Evolutionary conservation across 2,113 vertebrate species (phyloP).

Genomic region (Nothocercus julius): DNA sequence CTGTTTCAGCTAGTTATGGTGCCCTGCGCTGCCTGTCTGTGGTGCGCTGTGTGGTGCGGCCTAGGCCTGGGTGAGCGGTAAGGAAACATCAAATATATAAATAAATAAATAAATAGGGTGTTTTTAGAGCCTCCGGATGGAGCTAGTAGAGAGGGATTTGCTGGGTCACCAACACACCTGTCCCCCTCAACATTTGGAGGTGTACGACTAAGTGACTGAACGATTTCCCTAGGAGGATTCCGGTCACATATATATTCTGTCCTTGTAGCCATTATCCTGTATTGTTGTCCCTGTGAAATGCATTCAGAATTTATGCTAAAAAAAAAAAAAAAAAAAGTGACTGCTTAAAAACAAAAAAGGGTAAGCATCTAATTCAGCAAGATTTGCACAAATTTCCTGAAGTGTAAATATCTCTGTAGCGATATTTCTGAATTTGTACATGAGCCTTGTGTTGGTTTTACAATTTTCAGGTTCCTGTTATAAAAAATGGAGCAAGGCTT

Average conservation of each 20-base stretch:
- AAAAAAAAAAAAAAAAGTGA: not conserved
- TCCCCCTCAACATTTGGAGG: not conserved
- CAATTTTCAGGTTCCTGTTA: not conserved
- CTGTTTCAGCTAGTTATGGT: not conserved
- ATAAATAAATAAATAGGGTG: not conserved
- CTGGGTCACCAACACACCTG: not conserved
- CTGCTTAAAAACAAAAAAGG: not conserved
- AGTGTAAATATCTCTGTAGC: not conserved
- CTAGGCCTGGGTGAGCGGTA: too few species aligned
- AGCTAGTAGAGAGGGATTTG: slow-evolving; percentile 31
- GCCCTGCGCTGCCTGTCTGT: not conserved
- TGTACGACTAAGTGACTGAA: not conserved
- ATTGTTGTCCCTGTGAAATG: not conserved
- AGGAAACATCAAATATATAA: too few species aligned
- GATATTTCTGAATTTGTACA: not conserved
- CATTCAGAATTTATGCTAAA: not conserved
- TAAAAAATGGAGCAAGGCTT: not conserved
- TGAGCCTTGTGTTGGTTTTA: not conserved
- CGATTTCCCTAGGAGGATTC: not conserved
- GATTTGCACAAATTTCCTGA: not conserved
- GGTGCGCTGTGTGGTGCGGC: not conserved
- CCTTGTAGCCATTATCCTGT: not conserved
- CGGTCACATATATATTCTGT: not conserved
- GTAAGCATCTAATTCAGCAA: not conserved
- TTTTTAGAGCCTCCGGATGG: slow-evolving; percentile 42